These are phyloP conservation scores for Dascyllus trimaculatus DNA, from an alignment of 2,113 vertebrate species.

Conservation along the genomic window DNA sequence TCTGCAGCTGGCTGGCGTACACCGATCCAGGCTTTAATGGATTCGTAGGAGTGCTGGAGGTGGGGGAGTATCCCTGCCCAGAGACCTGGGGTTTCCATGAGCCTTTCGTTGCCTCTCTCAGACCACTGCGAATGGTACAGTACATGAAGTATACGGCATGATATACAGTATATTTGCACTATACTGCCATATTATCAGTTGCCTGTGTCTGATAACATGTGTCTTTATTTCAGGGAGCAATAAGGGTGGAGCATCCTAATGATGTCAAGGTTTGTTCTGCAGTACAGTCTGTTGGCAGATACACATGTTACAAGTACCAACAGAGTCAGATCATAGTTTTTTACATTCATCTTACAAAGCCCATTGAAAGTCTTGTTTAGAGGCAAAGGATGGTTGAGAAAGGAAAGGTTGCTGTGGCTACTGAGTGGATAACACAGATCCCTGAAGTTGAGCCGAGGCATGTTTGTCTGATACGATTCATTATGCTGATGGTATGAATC, in stretches of 20 bases:
- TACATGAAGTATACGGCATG: not conserved
- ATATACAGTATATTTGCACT: not conserved
- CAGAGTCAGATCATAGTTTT: too few species aligned
- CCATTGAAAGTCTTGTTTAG: not conserved
- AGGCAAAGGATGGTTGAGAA: not conserved
- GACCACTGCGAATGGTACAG: conserved; percentile 92
- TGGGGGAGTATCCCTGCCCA: conserved; percentile 92
- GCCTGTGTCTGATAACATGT: conserved; percentile 10
- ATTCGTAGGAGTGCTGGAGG: conserved; percentile 89
- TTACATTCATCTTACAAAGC: too few species aligned
- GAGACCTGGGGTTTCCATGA: conserved; percentile 90
- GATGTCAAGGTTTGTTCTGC: conserved; percentile 90
- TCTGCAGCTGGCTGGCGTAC: conserved; percentile 92
- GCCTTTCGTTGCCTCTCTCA: conserved; percentile 92
- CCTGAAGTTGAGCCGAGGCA: not conserved
- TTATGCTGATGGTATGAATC: not conserved
- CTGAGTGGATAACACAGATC: not conserved
- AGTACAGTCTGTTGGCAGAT: not conserved
- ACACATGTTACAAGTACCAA: too few species aligned
- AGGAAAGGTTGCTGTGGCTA: not conserved
- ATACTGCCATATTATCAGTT: accelerated
- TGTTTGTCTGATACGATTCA: conserved; percentile 1
- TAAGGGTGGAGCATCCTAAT: conserved; percentile 91
- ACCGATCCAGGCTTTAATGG: conserved; percentile 92
- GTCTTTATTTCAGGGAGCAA: conserved; percentile 86